Percentiles rank a stretch among this genome's conserved stretches.
Conservation (phyloP, 2,113 vertebrate species). For the Spea bombifrons region DNA sequence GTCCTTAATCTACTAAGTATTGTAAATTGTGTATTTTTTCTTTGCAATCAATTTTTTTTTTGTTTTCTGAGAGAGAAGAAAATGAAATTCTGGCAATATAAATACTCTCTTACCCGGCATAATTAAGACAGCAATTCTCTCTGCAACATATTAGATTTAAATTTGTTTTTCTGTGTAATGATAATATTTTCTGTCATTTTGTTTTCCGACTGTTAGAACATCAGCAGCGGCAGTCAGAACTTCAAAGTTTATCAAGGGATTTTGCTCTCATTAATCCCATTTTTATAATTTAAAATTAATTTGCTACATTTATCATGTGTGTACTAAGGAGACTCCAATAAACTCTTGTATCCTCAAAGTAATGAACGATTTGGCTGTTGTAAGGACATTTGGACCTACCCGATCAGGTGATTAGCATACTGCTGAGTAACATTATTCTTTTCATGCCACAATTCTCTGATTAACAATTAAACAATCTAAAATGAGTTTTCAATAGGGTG, state of each 20-base stretch:
- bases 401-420: constrained; percentile 52
- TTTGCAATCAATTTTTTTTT: neutral
- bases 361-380: neutral
- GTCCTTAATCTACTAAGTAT: too few species aligned
- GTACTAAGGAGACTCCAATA: constrained; percentile 29
- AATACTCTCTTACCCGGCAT: neutral
- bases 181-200: constrained; percentile 1
- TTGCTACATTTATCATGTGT: constrained; percentile 37
- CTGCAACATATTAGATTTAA: neutral
- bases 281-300: constrained; percentile 48
- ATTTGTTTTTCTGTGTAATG: neutral
- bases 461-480: constrained; percentile 40
- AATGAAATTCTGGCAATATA: too few species aligned
- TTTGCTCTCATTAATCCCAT: constrained; percentile 44
- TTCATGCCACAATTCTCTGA: constrained; percentile 49
- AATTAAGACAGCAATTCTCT: neutral
- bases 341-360: constrained; percentile 14
- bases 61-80: too few species aligned
- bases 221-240: constrained; percentile 24
- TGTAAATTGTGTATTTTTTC: neutral
- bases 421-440: constrained; percentile 53
- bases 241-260: constrained; percentile 32
- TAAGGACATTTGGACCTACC: constrained; percentile 45
- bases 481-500: constrained; percentile 15
- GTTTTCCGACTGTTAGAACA: neutral